phyloP scores from a whole-genome alignment of 2,113 vertebrate genomes.

The Anhinga rufa region DNA sequence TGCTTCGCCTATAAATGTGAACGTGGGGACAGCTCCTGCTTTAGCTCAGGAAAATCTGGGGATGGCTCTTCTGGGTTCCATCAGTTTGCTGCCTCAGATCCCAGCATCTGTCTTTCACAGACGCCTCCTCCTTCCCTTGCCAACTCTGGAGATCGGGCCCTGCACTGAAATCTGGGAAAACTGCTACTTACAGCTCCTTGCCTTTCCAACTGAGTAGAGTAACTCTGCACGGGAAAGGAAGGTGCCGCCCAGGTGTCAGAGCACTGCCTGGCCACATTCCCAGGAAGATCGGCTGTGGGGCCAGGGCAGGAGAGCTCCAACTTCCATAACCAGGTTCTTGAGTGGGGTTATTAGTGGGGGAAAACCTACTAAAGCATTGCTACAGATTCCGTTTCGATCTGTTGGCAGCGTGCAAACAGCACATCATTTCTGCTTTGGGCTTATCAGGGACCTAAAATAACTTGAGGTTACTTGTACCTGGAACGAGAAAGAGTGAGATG shows the following conservation, averaged over 20 bases:
- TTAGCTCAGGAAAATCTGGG: background rate
- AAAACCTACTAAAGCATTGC: background rate
- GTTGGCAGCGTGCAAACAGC: fast-evolving
- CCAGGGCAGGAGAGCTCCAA: background rate
- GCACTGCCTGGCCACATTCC: background rate
- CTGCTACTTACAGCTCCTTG: background rate
- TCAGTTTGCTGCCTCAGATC: background rate
- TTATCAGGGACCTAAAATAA: background rate
- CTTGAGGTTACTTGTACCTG: background rate
- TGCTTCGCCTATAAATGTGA: fast-evolving
- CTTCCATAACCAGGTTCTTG: background rate
- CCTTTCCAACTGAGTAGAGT: background rate
- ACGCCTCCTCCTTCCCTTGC: background rate
- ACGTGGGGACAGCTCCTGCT: background rate
- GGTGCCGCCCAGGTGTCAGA: background rate
- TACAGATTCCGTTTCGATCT: background rate
- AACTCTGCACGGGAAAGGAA: background rate
- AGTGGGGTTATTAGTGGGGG: background rate
- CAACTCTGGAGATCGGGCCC: background rate
- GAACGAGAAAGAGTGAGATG: background rate
- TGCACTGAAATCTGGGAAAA: background rate
- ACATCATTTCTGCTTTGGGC: background rate
- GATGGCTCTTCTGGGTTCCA: background rate
- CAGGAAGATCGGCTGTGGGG: background rate
- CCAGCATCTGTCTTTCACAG: background rate